Percentiles rank a stretch among this genome's conserved stretches.
These are phyloP conservation scores for Mercenaria mercenaria DNA, from an alignment of 1,140 invertebrate species.

Conservation along the genomic window DNA sequence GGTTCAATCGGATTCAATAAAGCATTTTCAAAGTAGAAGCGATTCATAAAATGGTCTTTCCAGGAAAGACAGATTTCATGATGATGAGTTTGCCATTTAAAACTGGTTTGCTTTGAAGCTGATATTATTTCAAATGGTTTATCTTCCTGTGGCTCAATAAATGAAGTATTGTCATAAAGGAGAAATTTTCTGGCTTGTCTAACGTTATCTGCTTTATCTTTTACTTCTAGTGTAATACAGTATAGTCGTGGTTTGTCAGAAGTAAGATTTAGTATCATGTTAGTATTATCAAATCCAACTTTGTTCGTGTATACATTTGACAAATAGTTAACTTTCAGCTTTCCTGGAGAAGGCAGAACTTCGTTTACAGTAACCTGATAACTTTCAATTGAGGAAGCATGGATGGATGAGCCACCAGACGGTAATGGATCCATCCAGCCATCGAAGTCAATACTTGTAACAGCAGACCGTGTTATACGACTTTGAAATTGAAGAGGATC, in stretches of 20 bases:
- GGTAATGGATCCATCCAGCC: not conserved
- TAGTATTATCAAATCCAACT: not conserved
- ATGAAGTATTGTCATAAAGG: conserved; percentile 6
- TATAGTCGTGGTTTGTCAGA: not conserved
- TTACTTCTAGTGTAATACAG: not conserved
- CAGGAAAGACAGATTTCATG: conserved; percentile 10
- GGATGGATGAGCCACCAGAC: not conserved
- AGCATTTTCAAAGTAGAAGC: conserved; percentile 32
- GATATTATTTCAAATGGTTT: not conserved
- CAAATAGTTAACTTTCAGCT: not conserved
- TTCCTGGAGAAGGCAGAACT: not conserved
- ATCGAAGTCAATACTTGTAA: not conserved
- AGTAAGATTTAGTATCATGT: not conserved
- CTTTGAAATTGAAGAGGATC: not conserved
- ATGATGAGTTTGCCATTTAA: conserved; percentile 33
- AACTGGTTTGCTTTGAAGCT: conserved; percentile 29
- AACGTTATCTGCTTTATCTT: conserved; percentile 30
- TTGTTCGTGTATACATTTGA: not conserved
- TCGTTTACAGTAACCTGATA: not conserved
- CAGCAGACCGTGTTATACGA: not conserved
- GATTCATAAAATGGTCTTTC: conserved; percentile 26
- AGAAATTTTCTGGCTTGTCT: conserved; percentile 22
- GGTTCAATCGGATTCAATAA: conserved; percentile 54
- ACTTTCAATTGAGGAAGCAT: not conserved
- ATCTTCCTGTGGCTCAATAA: not conserved